Conservation (phyloP, 2,113 vertebrate genomes). For the Psephotus haematonotus region DNA sequence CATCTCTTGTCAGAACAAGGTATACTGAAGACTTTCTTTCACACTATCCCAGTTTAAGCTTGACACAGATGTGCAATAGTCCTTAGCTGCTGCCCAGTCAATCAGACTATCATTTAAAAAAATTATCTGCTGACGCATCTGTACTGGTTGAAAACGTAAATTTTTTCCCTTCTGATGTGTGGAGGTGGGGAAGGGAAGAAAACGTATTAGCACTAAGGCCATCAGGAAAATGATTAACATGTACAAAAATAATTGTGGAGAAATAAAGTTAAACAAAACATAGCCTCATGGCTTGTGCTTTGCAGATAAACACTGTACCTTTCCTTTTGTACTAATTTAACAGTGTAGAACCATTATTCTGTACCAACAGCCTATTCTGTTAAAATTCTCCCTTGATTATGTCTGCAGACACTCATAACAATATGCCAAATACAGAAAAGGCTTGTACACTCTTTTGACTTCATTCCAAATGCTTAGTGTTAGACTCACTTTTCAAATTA, state of each 20-base stretch:
- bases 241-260: neutral
- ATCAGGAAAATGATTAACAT: neutral
- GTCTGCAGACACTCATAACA: neutral
- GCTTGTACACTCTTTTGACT: neutral
- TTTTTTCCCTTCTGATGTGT: neutral
- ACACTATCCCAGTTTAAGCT: neutral
- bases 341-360: neutral
- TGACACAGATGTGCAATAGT: neutral
- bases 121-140: neutral
- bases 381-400: neutral
- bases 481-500: neutral
- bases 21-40: neutral
- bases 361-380: neutral
- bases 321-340: neutral
- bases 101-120: neutral
- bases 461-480: neutral
- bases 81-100: neutral
- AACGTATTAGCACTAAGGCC: neutral
- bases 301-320: neutral
- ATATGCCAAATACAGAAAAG: neutral
- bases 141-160: neutral
- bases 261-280: neutral
- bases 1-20: neutral
- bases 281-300: neutral
- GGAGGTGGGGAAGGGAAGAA: neutral